Evolutionary conservation across 1,140 invertebrate species (phyloP).

Genomic region (Archivesica marissinica): DNA sequence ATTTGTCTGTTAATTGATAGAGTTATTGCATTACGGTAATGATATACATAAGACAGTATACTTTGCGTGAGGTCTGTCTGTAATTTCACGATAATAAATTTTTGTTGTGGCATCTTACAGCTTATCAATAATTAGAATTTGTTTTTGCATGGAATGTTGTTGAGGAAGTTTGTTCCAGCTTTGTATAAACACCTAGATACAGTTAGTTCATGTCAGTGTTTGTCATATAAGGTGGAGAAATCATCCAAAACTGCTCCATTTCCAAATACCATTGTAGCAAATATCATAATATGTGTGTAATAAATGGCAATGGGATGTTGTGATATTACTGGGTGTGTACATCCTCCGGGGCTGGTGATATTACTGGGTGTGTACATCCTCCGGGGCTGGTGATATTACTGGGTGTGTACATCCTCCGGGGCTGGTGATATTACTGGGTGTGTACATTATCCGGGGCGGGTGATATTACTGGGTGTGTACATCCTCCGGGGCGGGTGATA

Average conservation of each 20-base stretch:
- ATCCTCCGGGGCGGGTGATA: too few relatives aligned
- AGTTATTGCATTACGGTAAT: not conserved
- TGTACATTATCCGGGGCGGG: too few relatives aligned
- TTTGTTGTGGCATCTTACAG: slow-evolving; percentile 18
- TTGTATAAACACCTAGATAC: slow-evolving; percentile 5
- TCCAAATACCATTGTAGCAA: not conserved
- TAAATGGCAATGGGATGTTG: too few relatives aligned
- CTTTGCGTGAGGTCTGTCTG: not conserved
- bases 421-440: too few relatives aligned
- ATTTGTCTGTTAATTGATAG: not conserved
- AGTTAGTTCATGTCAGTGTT: slow-evolving; percentile 1
- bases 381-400: too few relatives aligned
- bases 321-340: too few relatives aligned
- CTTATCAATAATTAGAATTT: slow-evolving; percentile 29
- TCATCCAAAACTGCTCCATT: slow-evolving; percentile 3
- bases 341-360: too few relatives aligned
- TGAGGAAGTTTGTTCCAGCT: not conserved
- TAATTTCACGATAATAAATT: not conserved
- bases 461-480: too few relatives aligned
- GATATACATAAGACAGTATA: not conserved
- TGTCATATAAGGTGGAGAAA: not conserved
- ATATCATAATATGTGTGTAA: too few relatives aligned
- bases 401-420: too few relatives aligned
- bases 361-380: too few relatives aligned
- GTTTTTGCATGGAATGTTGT: slow-evolving; percentile 33